These are phyloP conservation scores for Drosophila sturtevanti DNA, from an alignment of 1,140 invertebrate genomes.

Conservation along the genomic window DNA sequence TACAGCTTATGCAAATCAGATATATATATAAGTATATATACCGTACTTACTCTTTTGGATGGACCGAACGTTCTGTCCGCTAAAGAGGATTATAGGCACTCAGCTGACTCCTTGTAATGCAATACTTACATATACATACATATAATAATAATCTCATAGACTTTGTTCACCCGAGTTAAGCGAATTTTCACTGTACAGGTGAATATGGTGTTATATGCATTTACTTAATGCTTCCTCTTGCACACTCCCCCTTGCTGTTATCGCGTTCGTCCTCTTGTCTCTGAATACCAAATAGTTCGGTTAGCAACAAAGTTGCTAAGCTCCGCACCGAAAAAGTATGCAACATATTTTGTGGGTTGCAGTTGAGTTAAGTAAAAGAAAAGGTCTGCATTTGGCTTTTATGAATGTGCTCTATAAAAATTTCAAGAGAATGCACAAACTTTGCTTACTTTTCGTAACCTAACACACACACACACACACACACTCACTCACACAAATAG, in stretches of 20 bases:
- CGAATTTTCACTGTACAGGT: background rate
- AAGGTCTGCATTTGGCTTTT: conserved; percentile 10
- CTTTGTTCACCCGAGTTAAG: no score
- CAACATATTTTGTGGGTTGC: conserved; percentile 14
- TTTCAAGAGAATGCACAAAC: conserved; percentile 11
- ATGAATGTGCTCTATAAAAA: conserved; percentile 9
- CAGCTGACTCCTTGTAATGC: no score
- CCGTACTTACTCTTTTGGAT: no score
- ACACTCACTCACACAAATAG: background rate
- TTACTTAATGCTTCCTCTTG: background rate
- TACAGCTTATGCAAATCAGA: background rate
- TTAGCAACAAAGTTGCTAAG: conserved; percentile 14
- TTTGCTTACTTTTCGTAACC: conserved; percentile 6
- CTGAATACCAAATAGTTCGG: background rate
- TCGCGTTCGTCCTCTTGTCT: background rate
- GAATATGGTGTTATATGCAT: background rate
- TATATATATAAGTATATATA: background rate
- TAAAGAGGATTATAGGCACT: no score
- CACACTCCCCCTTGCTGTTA: background rate
- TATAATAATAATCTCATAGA: no score
- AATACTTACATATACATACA: no score
- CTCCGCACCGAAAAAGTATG: background rate
- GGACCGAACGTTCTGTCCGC: no score
- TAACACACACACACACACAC: background rate
- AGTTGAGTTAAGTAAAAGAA: background rate